Evolutionary conservation across 2,888 invertebrate species (phyloP).

Genomic region (Parasteatoda lunata): DNA sequence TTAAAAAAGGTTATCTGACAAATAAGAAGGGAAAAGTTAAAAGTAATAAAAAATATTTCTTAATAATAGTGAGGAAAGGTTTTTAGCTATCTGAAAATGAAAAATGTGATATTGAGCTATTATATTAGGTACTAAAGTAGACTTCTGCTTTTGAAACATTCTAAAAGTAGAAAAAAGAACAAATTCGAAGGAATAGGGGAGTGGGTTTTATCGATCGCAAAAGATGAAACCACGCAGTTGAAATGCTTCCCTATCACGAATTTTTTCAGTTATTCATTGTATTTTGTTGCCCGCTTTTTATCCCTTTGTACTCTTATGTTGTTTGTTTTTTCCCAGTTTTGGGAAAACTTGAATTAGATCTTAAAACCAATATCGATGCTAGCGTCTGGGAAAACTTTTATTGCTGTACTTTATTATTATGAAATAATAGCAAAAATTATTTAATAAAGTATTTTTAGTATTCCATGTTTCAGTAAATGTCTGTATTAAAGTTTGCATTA

Average conservation of each 20-base stretch:
- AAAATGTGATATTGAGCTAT: constrained; percentile 50
- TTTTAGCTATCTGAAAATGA: constrained; percentile 14
- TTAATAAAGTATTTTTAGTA: no score
- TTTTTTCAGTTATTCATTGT: constrained; percentile 11
- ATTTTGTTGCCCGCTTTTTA: background rate
- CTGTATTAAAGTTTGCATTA: no score
- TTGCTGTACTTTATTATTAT: no score
- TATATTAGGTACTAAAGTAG: constrained; percentile 20
- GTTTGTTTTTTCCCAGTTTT: no score
- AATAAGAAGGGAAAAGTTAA: no score
- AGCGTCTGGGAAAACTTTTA: no score
- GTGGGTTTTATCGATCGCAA: constrained; percentile 21
- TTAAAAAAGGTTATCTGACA: no score
- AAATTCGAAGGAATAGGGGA: constrained; percentile 17
- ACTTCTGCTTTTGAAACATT: constrained; percentile 12
- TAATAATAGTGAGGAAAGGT: constrained; percentile 8
- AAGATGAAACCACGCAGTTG: constrained; percentile 32
- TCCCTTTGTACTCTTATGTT: background rate
- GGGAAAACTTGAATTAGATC: no score
- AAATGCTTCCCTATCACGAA: background rate
- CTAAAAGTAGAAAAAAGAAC: constrained; percentile 13
- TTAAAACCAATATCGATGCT: no score
- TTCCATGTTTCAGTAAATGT: no score
- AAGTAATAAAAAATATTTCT: background rate
- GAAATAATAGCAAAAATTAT: no score